Evolutionary conservation across 2,888 invertebrate species (phyloP).

Genomic region (Napeogenes inachia): DNA sequence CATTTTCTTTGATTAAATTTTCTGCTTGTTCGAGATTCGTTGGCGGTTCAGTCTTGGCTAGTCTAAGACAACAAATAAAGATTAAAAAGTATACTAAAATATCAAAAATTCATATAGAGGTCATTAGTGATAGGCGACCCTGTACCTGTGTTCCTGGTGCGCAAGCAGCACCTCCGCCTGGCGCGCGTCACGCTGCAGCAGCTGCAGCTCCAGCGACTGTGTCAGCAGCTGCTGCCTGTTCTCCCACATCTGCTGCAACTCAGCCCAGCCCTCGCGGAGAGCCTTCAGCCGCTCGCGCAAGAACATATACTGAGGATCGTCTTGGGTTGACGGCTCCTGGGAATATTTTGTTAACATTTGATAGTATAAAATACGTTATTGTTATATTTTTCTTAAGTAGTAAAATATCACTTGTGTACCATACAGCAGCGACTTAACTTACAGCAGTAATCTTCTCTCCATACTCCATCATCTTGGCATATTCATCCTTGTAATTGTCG

Average conservation of each 20-base stretch:
- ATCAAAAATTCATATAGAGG: background rate
- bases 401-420: too few species aligned
- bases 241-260: slow-evolving; percentile 99
- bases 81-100: background rate
- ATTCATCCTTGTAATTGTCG: slow-evolving; percentile 98
- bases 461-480: slow-evolving; percentile 99
- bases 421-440: slow-evolving; percentile 38
- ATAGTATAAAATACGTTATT: too few species aligned
- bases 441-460: slow-evolving; percentile 95
- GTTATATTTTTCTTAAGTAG: too few species aligned
- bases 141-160: slow-evolving; percentile 95
- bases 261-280: slow-evolving; percentile 99
- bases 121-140: background rate
- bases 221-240: slow-evolving; percentile 96
- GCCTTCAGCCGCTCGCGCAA: slow-evolving; percentile 98
- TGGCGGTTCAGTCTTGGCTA: slow-evolving; percentile 97
- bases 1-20: slow-evolving; percentile 96
- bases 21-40: slow-evolving; percentile 98
- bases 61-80: slow-evolving; percentile 43
- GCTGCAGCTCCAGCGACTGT: slow-evolving; percentile 95
- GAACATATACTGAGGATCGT: slow-evolving; percentile 99
- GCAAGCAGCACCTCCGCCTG: slow-evolving; percentile 98
- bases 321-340: slow-evolving; percentile 87
- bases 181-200: slow-evolving; percentile 96
- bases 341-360: background rate